A percentile compares a stretch with the other conserved stretches of the same genome.
Evolutionary conservation across 2,797 vertebrate genomes (phyloP).

Genomic region (Danio kyathit): DNA sequence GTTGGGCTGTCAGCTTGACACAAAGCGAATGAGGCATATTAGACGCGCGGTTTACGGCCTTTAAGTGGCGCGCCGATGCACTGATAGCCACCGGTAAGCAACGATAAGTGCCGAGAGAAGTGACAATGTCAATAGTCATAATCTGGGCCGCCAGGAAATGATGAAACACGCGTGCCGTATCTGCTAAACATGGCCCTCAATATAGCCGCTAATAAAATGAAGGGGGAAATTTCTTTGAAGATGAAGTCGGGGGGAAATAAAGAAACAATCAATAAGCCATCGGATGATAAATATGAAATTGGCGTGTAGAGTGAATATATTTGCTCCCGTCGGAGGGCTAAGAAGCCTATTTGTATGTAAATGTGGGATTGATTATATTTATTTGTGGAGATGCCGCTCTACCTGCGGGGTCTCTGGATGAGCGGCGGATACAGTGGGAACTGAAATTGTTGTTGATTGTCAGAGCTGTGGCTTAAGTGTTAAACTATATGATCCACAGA

Average conservation of each 20-base stretch:
- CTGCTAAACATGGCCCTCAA: constrained; percentile 77
- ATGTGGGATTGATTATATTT: constrained; percentile 86
- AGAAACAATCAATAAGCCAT: constrained; percentile 83
- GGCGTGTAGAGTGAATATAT: constrained; percentile 75
- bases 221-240: constrained; percentile 66
- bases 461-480: neutral
- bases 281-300: constrained; percentile 82
- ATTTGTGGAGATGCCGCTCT: constrained; percentile 70
- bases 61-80: constrained; percentile 65
- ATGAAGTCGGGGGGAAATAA: constrained; percentile 55
- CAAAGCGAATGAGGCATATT: constrained; percentile 87
- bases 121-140: constrained; percentile 91
- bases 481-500: neutral
- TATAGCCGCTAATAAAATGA: constrained; percentile 81
- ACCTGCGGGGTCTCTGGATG: neutral
- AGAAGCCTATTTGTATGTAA: constrained; percentile 85
- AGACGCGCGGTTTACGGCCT: constrained; percentile 80
- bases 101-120: constrained; percentile 84
- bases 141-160: constrained; percentile 83
- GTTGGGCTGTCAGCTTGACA: constrained; percentile 86
- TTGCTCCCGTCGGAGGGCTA: constrained; percentile 71
- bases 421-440: neutral
- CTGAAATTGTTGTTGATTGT: neutral
- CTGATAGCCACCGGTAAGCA: constrained; percentile 78
- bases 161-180: constrained; percentile 81